Evolutionary conservation across 35 echinoderm and acorn worm genomes (phyloP).

Genomic region (Lytechinus pictus): DNA sequence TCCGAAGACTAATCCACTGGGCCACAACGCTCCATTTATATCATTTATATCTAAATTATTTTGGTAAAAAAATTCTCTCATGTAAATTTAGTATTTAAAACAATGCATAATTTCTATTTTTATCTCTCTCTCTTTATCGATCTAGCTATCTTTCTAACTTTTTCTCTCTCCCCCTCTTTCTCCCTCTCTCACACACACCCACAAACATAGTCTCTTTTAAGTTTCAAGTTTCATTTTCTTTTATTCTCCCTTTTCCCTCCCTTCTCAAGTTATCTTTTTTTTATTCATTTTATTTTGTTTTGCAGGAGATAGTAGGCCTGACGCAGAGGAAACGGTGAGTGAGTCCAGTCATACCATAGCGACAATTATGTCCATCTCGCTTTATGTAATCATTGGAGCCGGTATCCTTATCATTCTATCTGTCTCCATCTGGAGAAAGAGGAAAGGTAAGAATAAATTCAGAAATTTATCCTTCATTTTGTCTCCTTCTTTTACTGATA

Average conservation of each 20-base stretch:
- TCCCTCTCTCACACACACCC: background rate
- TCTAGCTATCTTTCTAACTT: background rate
- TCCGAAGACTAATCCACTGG: too few species aligned
- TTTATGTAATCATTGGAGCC: background rate
- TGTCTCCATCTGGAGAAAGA: background rate
- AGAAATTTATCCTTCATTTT: background rate
- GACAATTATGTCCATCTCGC: background rate
- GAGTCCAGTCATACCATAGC: background rate
- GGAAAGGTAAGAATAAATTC: background rate
- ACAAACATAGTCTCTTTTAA: too few species aligned
- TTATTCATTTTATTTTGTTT: background rate
- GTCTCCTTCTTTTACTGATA: background rate
- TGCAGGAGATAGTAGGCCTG: background rate
- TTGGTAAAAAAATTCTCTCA: too few species aligned
- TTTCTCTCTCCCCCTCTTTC: background rate
- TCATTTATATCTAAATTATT: too few species aligned
- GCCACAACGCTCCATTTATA: too few species aligned
- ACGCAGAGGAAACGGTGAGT: background rate
- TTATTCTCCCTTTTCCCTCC: too few species aligned
- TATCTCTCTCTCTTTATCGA: background rate
- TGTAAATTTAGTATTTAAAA: too few species aligned
- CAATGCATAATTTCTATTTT: background rate
- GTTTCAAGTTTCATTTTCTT: too few species aligned
- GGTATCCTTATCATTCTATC: background rate
- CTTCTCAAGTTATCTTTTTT: too few species aligned